Conservation (phyloP, 2,888 invertebrate genomes). For the Trileptium ribeirensis region DNA sequence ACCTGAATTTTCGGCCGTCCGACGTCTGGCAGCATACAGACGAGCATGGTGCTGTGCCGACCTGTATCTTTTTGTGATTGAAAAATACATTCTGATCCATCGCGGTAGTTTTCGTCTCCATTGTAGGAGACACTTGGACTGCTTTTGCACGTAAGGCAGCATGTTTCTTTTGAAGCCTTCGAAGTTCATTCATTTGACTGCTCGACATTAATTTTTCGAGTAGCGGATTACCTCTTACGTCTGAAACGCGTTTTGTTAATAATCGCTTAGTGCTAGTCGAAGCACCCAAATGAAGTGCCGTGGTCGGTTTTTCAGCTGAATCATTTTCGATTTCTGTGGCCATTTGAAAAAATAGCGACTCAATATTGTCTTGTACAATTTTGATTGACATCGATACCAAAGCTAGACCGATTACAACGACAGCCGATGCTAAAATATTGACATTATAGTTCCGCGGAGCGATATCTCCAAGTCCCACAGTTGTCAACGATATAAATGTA, state of each 20-base stretch:
- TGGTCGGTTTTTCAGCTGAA: too few species aligned
- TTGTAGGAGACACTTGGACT: not conserved
- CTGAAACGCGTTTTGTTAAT: not conserved
- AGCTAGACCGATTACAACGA: not conserved
- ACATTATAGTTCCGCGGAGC: not conserved
- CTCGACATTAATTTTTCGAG: not conserved
- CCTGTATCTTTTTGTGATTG: too few species aligned
- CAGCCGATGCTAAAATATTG: not conserved
- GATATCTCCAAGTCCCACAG: constrained; percentile 12
- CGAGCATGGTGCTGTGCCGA: too few species aligned
- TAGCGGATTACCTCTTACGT: not conserved
- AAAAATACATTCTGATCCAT: too few species aligned
- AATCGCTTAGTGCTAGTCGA: not conserved
- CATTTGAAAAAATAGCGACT: constrained; percentile 6
- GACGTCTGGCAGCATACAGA: too few species aligned
- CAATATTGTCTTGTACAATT: constrained; percentile 18
- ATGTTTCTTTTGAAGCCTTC: not conserved
- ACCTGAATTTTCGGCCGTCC: too few species aligned
- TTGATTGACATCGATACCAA: constrained; percentile 15
- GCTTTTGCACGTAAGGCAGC: not conserved
- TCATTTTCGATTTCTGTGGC: not conserved
- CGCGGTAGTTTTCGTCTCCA: not conserved
- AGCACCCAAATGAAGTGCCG: not conserved
- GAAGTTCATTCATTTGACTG: not conserved
- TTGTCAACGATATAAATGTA: constrained; percentile 10